These are phyloP conservation scores for Temnothorax longispinosus DNA, from an alignment of 1,140 invertebrate species.

Conservation along the genomic window DNA sequence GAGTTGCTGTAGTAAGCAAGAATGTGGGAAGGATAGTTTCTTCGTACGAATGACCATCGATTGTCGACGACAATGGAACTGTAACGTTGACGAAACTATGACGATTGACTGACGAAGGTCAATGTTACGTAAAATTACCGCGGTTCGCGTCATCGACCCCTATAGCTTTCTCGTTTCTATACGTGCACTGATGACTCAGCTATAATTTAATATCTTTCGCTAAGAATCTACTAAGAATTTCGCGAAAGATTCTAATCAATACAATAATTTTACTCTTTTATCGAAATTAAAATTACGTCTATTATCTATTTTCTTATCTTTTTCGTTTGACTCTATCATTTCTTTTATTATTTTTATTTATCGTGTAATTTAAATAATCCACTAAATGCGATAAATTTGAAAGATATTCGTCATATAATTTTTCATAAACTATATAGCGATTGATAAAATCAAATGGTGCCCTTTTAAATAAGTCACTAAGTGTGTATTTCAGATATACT, in stretches of 20 bases:
- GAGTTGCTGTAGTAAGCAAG: background rate
- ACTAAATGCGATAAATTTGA: background rate
- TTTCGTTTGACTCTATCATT: background rate
- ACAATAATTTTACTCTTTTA: background rate
- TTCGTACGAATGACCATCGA: constrained; percentile 1
- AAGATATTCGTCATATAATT: background rate
- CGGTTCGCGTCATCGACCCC: constrained; percentile 60
- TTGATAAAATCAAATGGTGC: background rate
- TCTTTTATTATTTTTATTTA: background rate
- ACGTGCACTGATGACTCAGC: background rate
- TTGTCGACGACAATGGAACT: constrained; percentile 42
- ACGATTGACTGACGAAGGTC: constrained; percentile 79
- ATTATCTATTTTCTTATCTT: background rate
- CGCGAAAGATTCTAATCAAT: background rate
- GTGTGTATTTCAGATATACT: background rate
- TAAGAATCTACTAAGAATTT: background rate
- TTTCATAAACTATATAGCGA: background rate
- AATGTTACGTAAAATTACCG: constrained; percentile 80
- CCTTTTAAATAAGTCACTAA: background rate
- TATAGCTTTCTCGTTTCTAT: constrained; percentile 38
- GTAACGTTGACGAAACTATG: constrained; percentile 73
- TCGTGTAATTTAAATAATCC: background rate
- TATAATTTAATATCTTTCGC: background rate
- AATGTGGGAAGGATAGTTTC: background rate
- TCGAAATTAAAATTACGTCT: background rate